Evolutionary conservation across 2,888 invertebrate genomes (phyloP), one percentile per base, ranked within the genome.

Genomic region (Gymnoscelis rufifasciata): DNA sequence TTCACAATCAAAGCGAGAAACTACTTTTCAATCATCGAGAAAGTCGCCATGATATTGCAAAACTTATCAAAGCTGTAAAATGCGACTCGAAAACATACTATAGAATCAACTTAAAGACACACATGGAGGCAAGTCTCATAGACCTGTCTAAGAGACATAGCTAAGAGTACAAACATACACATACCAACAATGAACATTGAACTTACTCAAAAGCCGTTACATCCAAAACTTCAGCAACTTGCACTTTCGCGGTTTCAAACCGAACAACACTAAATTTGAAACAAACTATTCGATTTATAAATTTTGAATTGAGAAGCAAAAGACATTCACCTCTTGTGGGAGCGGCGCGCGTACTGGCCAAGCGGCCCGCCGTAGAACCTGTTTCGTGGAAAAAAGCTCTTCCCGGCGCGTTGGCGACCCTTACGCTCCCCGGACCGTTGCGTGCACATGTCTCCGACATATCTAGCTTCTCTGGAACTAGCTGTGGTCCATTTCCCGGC

Each of bases 381-480:
- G 83, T 87, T 88, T 74, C 77, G 93, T 93, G 89, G 92, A 93
- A 86, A 86, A 87, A 87, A 83, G 67, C 74, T 78, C 79, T 81
- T 82, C 83, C 83, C 79, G 75, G 79, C 69, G 66, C 68, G 67
- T 68, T 65, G 69, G 68, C 78, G 83, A 79, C 83, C 84, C 86
- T 80, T 78, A 77, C 75, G 76, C 77, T 79, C 71, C 78, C 75
- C 67, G 75, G 78, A 62, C 71, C 68, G 74, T 81, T 80, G 76
- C 77, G 77, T 76, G 77, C 74, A 60, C 62, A 50, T 42, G 45
- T 62, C 61, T 64, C 63, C 68, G 68, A 65, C 65, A 78, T 81
- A 72, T 78, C 79, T 55, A 88, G 75, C 71, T 74, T 81, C 74
- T 88, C 87, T 52, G 87, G 87, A 59, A 88, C 81, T 66, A 86